Evolutionary conservation across 1,140 invertebrate genomes (phyloP).

Genomic region (Sitophilus oryzae): DNA sequence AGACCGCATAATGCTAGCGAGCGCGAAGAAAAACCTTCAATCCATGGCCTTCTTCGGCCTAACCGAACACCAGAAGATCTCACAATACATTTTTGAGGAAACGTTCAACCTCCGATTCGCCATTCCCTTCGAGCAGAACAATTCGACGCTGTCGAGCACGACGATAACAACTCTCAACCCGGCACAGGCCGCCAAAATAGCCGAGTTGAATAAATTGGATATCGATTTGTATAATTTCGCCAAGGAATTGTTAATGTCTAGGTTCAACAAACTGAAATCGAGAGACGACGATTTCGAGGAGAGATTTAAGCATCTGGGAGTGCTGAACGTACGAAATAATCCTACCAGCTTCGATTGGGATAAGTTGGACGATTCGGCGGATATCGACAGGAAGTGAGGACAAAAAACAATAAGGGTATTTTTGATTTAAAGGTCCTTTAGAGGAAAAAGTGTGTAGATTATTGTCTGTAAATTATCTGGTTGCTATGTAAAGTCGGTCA

Average conservation of each 20-base stretch:
- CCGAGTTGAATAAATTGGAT: slow-evolving; percentile 81
- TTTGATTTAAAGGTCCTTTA: too few species aligned
- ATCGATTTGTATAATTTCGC: slow-evolving; percentile 92
- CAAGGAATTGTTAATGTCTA: slow-evolving; percentile 77
- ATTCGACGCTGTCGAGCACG: slow-evolving; percentile 75
- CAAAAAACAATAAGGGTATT: too few species aligned
- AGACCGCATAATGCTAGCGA: slow-evolving; percentile 79
- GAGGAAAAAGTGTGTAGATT: too few species aligned
- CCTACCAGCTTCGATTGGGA: slow-evolving; percentile 83
- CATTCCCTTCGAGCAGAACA: slow-evolving; percentile 83
- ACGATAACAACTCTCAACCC: slow-evolving; percentile 67
- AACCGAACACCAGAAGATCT: slow-evolving; percentile 84
- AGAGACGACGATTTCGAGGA: slow-evolving; percentile 74
- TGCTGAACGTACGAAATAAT: slow-evolving; percentile 61
- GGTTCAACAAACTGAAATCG: slow-evolving; percentile 74
- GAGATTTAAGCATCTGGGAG: slow-evolving; percentile 72
- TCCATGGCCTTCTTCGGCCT: slow-evolving; percentile 96
- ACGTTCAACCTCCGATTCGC: slow-evolving; percentile 92
- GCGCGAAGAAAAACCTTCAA: slow-evolving; percentile 90
- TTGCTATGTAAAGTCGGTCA: too few species aligned
- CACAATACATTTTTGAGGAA: slow-evolving; percentile 95
- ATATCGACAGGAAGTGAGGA: not conserved
- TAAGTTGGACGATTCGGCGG: slow-evolving; percentile 37
- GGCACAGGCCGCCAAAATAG: slow-evolving; percentile 69
- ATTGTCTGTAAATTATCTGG: too few species aligned